phyloP scores from a whole-genome alignment of 92 coral and sea anemone species.

The Phymanthus crucifer region DNA sequence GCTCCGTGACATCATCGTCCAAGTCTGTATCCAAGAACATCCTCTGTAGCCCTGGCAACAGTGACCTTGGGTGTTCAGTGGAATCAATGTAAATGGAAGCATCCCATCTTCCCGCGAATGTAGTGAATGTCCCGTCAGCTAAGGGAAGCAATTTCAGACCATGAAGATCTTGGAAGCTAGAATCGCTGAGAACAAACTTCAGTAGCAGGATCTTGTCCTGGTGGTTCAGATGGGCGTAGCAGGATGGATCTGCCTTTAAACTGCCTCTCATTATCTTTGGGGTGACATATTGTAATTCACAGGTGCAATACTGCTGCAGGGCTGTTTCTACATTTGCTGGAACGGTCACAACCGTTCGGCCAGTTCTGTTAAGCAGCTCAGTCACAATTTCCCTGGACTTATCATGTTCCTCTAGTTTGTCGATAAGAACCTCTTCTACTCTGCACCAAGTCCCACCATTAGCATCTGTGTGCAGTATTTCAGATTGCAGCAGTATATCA shows the following conservation, averaged over 20 bases:
- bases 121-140: conserved; percentile 44
- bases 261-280: conserved; percentile 47
- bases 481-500: conserved; percentile 4
- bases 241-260: conserved; percentile 32
- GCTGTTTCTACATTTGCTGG: conserved; percentile 55
- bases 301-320: background rate
- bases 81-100: conserved; percentile 54
- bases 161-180: conserved; percentile 29
- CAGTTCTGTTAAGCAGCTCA: conserved; percentile 14
- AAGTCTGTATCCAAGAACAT: conserved; percentile 56
- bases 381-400: conserved; percentile 11
- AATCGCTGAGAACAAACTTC: conserved; percentile 62
- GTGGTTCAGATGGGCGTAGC: conserved; percentile 22
- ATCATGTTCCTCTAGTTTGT: conserved; percentile 4
- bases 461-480: conserved; percentile 43
- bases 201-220: conserved; percentile 59
- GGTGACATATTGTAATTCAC: conserved; percentile 47
- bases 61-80: conserved; percentile 51
- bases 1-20: conserved; percentile 21
- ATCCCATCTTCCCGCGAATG: conserved; percentile 23
- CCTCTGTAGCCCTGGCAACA: conserved; percentile 63
- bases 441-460: conserved; percentile 64
- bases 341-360: conserved; percentile 57
- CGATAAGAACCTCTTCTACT: conserved; percentile 45
- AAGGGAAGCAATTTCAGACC: conserved; percentile 73